Conservation (phyloP, 2,797 vertebrate genomes). For the Zenarchopterus dispar region DNA sequence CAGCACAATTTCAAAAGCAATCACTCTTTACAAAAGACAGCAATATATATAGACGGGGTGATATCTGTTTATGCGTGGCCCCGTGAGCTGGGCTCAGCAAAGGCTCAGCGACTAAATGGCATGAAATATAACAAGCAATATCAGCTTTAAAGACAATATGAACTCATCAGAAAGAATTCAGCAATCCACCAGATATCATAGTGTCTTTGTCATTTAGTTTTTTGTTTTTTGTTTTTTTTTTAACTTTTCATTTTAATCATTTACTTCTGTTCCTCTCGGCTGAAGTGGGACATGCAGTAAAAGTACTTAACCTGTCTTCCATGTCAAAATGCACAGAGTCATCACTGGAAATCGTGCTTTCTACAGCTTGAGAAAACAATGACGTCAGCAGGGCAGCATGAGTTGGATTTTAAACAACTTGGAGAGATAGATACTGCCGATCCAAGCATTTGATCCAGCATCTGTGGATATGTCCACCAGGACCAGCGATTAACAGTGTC, state of each 20-base stretch:
- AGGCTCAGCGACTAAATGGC: conserved; percentile 22
- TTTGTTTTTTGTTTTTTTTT: no score
- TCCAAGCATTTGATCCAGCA: no score
- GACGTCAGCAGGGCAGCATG: neutral
- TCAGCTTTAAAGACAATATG: conserved; percentile 34
- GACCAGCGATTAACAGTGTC: no score
- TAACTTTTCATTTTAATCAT: no score
- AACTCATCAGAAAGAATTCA: conserved; percentile 13
- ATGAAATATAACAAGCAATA: conserved; percentile 35
- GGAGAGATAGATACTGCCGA: no score
- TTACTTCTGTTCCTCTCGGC: no score
- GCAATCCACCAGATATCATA: neutral
- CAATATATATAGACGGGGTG: conserved; percentile 40
- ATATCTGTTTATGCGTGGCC: conserved; percentile 27
- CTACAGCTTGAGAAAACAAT: neutral
- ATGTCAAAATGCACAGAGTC: no score
- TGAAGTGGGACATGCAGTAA: no score
- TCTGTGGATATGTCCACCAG: no score
- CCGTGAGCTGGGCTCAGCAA: conserved; percentile 17
- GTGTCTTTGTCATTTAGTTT: no score
- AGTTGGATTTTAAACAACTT: no score
- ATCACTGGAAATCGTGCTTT: neutral
- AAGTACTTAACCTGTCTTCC: no score
- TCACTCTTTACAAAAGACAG: conserved; percentile 60
- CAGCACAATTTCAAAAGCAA: conserved; percentile 68